Conservation (phyloP, 2,888 invertebrate genomes). For the Xestia rhomboidea region DNA sequence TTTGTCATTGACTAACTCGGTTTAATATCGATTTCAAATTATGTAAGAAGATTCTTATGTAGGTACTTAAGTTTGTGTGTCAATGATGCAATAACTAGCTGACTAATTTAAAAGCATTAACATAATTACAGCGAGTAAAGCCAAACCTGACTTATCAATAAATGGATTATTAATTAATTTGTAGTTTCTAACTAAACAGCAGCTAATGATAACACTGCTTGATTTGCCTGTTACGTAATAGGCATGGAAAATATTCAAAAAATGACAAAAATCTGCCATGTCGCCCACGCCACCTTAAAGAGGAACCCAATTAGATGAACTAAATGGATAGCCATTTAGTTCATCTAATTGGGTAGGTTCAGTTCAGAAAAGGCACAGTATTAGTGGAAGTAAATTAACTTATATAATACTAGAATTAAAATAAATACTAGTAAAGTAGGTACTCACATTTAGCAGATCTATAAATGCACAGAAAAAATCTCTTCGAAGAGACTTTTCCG, state of each 20-base stretch:
- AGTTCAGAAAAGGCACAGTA: not conserved
- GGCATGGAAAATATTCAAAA: not conserved
- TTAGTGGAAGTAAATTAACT: not conserved
- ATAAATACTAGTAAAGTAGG: not conserved
- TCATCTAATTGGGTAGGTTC: not conserved
- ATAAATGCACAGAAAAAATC: not conserved
- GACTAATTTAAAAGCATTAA: conserved; percentile 6
- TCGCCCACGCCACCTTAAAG: not conserved
- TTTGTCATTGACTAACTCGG: conserved; percentile 17
- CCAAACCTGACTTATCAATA: conserved; percentile 22
- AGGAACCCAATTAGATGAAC: too few species aligned
- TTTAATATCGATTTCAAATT: conserved; percentile 16
- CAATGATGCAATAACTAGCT: conserved; percentile 27
- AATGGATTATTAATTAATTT: conserved; percentile 14
- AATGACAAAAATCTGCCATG: not conserved
- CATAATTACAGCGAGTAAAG: not conserved
- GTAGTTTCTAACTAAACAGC: not conserved
- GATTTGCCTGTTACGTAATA: not conserved
- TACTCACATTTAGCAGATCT: not conserved
- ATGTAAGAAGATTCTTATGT: not conserved
- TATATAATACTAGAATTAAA: not conserved
- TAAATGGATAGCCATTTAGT: not conserved
- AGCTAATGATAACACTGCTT: not conserved
- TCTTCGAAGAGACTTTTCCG: not conserved
- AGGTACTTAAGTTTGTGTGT: not conserved